Base-by-base conservation (phyloP, 2,797 vertebrate genomes). In the Brachymystax lenok region DNA sequence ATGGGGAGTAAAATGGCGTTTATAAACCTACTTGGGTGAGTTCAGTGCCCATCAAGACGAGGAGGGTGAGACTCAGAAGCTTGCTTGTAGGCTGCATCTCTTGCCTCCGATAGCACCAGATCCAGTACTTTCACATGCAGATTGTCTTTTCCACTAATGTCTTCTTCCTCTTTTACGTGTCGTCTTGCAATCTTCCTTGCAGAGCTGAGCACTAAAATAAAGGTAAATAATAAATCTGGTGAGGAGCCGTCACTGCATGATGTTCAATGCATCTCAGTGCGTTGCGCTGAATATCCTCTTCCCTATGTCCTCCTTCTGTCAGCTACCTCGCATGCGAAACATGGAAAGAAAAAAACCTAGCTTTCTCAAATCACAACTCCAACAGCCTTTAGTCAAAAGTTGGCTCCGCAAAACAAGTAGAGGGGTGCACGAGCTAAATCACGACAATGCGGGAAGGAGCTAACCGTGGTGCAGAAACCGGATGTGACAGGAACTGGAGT, bases 11-110 rank as follows among this genome's bases (percentile, higher is more conserved):
- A 90, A 89, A 93, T 92, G 94, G 92, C 90, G 91, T 87, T 89
- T 90, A 78, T 50, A 46, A 83, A 94, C 95, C 94, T 96, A 96
- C 95, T 95, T 96, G 95, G 78, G 95, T 96, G 92, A 96, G 95
- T 93, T 96, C 95, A 80, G 95, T 95, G 92, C 95, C 96, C 95
- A 96, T 96, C 90, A 96, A 90, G 86, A 95, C 85, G 86, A 96
- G 96, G 79, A 95, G 83, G 90, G 93, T 91, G 80, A 96, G 95
- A 92, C 93, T 92, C 86, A 96, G 87, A 76, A 96, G 92, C 94
- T 95, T 96, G 94, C 93, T 95, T 88, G 94, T 90, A 80, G 96
- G 92, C 81, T 86, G 94, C 95, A 96, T 96, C 88, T 94, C 95
- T 91, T 77, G 88, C 82, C 78, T 80, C 85, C 79, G 86, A 78